A percentile compares a stretch with the other conserved stretches of the same genome.
These are phyloP conservation scores for Apistogramma diplotaenia DNA, from an alignment of 2,113 vertebrate genomes.

Conservation along the genomic window DNA sequence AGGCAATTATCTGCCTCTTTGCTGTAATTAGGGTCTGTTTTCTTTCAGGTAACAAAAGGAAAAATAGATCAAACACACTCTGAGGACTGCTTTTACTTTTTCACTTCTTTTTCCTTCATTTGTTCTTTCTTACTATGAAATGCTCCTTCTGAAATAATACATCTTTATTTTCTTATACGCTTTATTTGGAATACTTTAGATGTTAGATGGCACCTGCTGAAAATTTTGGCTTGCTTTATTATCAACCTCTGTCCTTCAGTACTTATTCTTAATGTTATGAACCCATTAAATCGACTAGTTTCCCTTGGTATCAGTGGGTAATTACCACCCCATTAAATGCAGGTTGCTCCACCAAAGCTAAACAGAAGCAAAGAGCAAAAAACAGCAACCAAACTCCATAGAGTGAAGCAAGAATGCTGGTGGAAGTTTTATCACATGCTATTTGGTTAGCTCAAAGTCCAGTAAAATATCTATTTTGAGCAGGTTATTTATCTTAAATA, in stretches of 20 bases:
- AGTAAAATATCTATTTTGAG: too few relatives aligned
- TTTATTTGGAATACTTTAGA: background rate
- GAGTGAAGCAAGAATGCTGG: background rate
- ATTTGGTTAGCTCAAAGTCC: background rate
- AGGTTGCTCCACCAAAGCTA: background rate
- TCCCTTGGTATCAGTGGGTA: background rate
- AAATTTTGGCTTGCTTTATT: background rate
- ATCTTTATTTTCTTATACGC: background rate
- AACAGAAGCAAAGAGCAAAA: background rate
- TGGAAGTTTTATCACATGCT: background rate
- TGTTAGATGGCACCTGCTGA: background rate
- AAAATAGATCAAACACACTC: background rate
- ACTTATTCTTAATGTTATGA: background rate
- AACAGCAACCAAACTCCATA: background rate
- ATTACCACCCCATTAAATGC: background rate
- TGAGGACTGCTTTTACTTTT: background rate
- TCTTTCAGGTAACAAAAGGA: constrained; percentile 26
- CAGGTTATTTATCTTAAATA: background rate
- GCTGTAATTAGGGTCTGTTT: constrained; percentile 76
- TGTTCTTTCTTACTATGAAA: background rate
- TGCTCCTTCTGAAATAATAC: background rate
- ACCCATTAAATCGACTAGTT: background rate
- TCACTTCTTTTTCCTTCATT: background rate
- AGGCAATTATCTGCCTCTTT: constrained; percentile 73
- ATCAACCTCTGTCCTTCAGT: background rate